Conservation (phyloP, 2,888 invertebrate genomes). For the Mimumesa dahlbomi region DNA sequence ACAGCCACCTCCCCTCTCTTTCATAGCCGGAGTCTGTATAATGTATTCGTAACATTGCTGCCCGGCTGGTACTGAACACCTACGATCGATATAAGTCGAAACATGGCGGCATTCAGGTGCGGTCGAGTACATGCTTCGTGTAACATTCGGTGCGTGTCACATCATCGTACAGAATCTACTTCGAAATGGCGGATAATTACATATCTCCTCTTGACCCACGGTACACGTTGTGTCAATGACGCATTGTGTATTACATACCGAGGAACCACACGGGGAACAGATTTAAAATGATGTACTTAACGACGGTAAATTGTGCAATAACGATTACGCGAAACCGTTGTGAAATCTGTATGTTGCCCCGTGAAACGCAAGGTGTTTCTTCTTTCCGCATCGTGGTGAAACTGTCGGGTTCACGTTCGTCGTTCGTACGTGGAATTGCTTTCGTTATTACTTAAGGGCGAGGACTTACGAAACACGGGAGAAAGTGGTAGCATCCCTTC, state of each 20-base stretch:
- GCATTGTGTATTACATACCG: no score
- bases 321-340: no score
- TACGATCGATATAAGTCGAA: conserved; percentile 55
- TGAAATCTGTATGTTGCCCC: no score
- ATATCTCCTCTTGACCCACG: no score
- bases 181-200: no score
- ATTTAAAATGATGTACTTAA: background rate
- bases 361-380: no score
- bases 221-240: no score
- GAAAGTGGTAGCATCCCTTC: conserved; percentile 55
- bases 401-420: no score
- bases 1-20: background rate
- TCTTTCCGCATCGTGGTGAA: no score
- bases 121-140: conserved; percentile 22
- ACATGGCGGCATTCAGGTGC: conserved; percentile 49
- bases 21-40: conserved; percentile 29
- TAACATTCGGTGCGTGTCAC: conserved; percentile 20
- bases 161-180: background rate
- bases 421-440: no score
- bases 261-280: no score
- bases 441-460: conserved; percentile 58
- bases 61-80: conserved; percentile 24
- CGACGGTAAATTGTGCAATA: no score
- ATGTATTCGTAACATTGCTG: conserved; percentile 46
- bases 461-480: conserved; percentile 50